Percentiles rank a stretch among this genome's conserved stretches.
phyloP scores from a whole-genome alignment of 2,113 vertebrate species.

The Chrysochloris asiatica region DNA sequence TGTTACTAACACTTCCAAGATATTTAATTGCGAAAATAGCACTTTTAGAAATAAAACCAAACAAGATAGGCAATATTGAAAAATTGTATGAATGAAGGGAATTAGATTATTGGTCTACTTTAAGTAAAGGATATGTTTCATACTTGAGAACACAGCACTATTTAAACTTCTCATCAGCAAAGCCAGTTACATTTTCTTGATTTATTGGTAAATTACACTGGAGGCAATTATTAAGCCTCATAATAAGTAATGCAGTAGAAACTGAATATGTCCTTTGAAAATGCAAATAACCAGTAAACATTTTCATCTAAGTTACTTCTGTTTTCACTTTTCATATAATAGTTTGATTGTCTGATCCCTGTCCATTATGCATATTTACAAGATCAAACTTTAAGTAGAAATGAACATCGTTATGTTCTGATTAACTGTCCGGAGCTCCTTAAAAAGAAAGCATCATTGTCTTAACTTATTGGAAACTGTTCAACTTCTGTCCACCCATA shows the following conservation, averaged over 20 bases:
- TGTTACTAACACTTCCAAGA: no score
- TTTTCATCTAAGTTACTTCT: no score
- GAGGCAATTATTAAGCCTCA: constrained; percentile 77
- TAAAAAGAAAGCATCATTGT: constrained; percentile 67
- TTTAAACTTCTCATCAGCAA: constrained; percentile 60
- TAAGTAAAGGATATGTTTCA: constrained; percentile 34
- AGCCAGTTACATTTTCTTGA: constrained; percentile 59
- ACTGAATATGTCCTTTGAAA: constrained; percentile 64
- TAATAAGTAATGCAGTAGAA: constrained; percentile 69
- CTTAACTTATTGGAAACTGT: constrained; percentile 49
- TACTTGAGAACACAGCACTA: constrained; percentile 43
- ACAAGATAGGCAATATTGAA: no score
- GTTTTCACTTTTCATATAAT: constrained; percentile 68
- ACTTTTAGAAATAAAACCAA: no score
- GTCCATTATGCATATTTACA: constrained; percentile 54
- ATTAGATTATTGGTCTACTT: no score
- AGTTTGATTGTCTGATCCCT: constrained; percentile 61
- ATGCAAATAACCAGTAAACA: constrained; percentile 71
- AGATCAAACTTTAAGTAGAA: constrained; percentile 75
- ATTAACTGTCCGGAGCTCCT: constrained; percentile 69
- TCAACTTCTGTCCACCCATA: neutral
- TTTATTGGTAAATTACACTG: constrained; percentile 78
- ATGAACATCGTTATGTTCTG: constrained; percentile 70
- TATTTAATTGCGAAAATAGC: no score
- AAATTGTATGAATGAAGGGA: no score